A percentile compares a stretch with the other conserved stretches of the same genome.
Conservation (phyloP, 2,113 vertebrate species). For the Gambusia affinis region DNA sequence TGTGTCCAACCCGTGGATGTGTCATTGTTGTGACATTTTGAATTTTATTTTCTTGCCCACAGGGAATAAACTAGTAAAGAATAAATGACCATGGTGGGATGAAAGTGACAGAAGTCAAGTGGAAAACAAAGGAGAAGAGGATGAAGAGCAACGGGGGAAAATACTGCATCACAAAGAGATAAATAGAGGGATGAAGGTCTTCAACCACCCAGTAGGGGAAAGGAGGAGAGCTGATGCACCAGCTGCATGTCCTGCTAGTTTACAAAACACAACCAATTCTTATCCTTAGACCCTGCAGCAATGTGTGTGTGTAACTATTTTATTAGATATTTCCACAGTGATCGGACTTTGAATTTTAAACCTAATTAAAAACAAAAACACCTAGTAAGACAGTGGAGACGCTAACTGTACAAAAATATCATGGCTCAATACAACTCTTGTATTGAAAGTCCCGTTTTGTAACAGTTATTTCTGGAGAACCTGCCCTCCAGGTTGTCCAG, state of each 20-base stretch:
- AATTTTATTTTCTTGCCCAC: constrained; percentile 12
- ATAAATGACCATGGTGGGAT: constrained; percentile 14
- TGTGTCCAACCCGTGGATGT: constrained; percentile 23
- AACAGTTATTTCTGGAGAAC: no score
- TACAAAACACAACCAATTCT: background rate
- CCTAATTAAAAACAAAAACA: background rate
- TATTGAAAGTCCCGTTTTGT: background rate
- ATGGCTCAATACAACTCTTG: background rate
- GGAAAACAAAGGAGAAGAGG: constrained; percentile 29
- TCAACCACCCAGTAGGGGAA: constrained; percentile 31
- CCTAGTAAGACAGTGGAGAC: no score
- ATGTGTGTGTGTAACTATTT: constrained; percentile 7
- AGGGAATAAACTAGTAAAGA: constrained; percentile 17
- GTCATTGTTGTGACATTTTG: constrained; percentile 38
- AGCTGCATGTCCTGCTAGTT: constrained; percentile 31
- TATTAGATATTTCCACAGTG: background rate
- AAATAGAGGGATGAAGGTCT: constrained; percentile 46
- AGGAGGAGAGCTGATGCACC: constrained; percentile 22
- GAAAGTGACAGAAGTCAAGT: constrained; percentile 28
- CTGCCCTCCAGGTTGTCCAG: no score
- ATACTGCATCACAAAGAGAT: constrained; percentile 37
- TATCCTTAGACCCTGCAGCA: constrained; percentile 5
- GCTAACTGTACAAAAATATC: no score
- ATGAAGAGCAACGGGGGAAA: constrained; percentile 30
- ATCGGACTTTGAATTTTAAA: background rate